Base-by-base conservation (phyloP, 2,113 vertebrate species). In the Prionailurus bengalensis region DNA sequence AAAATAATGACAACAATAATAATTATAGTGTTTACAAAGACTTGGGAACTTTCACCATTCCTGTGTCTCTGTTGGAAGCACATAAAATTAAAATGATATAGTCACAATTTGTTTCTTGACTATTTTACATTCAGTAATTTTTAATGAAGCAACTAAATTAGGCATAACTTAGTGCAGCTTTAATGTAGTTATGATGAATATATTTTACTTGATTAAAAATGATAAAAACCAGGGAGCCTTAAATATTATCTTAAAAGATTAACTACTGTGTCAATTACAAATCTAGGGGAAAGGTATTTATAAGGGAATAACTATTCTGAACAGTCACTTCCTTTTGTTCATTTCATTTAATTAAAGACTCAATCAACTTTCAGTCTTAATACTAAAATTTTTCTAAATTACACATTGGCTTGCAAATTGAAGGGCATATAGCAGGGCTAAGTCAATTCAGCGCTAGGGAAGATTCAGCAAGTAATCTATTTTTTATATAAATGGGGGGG, bases 131-230 rank as follows among this genome's bases (percentile, higher is more conserved):
- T 98, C 98, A 98, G 94, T 97, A 98, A 97, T 98, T 99, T 98
- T 98, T 98, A 99, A 98, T 98, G 97, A 98, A 98, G 96, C 39
- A 98, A 98, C 91, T 98, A 98, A 98, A 98, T 98, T 98, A 98
- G 93, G 94, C 96, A 98, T 98, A 98, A 97, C 70, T 98, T 98
- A 65, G 55, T 98, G 82, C 74, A 97, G 93, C 78, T 98, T 98
- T 98, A 98, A 98, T 96, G 92, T 98, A 97, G 95, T 97, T 98
- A 97, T 95, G 97, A 98, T 98, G 98, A 98, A 97, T 98, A 96
- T 95, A 98, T 83, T 98, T 96, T 97, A 98, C 96, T 98, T 98
- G 31, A 98, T 98, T 98, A 98, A 98, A 98, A 99, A 98, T 98
- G 27, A 98, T 98, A 98, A 98, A 98, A 98, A 95, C 91, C 83